phyloP scores from a whole-genome alignment of 2,797 vertebrate genomes.

The Coluber constrictor region DNA sequence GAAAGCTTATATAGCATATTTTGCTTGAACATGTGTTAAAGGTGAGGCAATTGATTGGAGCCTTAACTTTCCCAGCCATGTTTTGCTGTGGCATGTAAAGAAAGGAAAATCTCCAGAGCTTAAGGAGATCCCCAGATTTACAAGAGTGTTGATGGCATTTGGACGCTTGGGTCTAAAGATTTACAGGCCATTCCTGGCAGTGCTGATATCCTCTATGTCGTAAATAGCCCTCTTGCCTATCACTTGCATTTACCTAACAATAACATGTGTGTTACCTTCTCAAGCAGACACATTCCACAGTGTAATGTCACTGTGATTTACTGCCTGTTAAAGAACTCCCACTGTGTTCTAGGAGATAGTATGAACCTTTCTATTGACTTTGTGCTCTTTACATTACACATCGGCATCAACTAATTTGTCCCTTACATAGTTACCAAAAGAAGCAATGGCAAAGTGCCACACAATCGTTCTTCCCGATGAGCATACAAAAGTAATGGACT shows the following conservation, averaged over 20 bases:
- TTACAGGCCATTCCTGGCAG: not conserved
- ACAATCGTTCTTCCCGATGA: not conserved
- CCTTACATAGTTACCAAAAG: not conserved
- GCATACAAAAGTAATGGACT: constrained; percentile 25
- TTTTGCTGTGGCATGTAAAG: not conserved
- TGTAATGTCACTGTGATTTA: constrained; percentile 2
- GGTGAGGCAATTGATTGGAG: constrained; percentile 31
- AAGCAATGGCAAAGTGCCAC: not conserved
- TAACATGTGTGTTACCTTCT: constrained; percentile 48
- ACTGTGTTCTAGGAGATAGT: not conserved
- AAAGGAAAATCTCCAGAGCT: not conserved
- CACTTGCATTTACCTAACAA: constrained; percentile 53
- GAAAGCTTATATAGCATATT: not conserved
- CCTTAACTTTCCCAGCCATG: not conserved
- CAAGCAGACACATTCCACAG: constrained; percentile 13
- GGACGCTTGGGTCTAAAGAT: not conserved
- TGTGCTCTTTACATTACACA: not conserved
- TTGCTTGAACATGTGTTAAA: constrained; percentile 27
- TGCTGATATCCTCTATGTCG: not conserved
- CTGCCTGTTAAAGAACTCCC: not conserved
- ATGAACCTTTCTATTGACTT: not conserved
- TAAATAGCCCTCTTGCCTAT: constrained; percentile 17
- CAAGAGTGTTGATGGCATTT: constrained; percentile 10
- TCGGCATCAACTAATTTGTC: constrained; percentile 20
- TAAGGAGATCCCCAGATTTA: constrained; percentile 12